Evolutionary conservation across 2,797 vertebrate genomes (phyloP).

Genomic region (Ispidina lecontei): DNA sequence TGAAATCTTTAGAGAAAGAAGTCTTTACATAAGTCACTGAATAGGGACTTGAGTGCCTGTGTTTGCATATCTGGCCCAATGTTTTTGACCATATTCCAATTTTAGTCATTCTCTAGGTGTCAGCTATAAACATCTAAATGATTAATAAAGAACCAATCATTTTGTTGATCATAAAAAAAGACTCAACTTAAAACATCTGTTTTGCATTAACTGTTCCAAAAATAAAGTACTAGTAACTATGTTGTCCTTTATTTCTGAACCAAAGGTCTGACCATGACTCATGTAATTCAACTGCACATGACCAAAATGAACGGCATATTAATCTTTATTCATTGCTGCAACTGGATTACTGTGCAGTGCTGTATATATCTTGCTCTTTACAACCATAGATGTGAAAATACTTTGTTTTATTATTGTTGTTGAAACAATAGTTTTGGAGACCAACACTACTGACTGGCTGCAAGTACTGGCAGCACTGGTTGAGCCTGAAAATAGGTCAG

Average conservation of each 20-base stretch:
- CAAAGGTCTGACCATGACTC: conserved; percentile 12
- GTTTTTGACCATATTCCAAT: not conserved
- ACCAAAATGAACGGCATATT: not conserved
- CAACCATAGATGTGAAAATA: not conserved
- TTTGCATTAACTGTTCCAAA: conserved; percentile 46
- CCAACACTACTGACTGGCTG: not conserved
- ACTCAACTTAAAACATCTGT: conserved; percentile 13
- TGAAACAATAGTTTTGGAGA: conserved; percentile 1
- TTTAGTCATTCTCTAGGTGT: not conserved
- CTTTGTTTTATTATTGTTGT: not conserved
- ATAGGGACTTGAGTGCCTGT: not conserved
- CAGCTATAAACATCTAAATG: not conserved
- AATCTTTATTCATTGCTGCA: not conserved
- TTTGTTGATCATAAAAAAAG: not conserved
- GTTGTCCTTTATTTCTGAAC: conserved; percentile 5
- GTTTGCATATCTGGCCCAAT: not conserved
- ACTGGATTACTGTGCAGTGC: not conserved
- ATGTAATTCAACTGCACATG: not conserved
- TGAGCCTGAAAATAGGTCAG: not conserved
- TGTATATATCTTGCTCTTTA: not conserved
- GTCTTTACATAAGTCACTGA: not conserved
- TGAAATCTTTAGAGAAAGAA: not conserved
- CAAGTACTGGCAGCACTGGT: not conserved
- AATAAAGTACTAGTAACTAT: conserved; percentile 10
- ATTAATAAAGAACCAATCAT: conserved; percentile 5